Evolutionary conservation across 53 echinoderm and acorn worm genomes (phyloP).

Genomic region (Pentamera pediparva): DNA sequence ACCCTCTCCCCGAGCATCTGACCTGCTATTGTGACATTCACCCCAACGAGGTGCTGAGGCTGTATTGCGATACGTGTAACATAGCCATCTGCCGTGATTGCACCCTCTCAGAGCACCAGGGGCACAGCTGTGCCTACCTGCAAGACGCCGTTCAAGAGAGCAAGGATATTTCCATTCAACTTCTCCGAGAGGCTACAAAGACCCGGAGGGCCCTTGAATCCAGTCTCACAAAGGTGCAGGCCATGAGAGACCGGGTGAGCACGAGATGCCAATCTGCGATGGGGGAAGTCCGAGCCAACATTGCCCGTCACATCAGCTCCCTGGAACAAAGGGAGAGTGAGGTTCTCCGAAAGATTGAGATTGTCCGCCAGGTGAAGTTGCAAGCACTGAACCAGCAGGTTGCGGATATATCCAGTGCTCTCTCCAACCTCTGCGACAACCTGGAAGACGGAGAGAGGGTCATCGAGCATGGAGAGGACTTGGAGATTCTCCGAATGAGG

Average conservation of each 20-base stretch:
- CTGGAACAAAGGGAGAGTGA: constrained; percentile 94
- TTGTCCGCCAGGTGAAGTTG: constrained; percentile 88
- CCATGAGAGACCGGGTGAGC: constrained; percentile 86
- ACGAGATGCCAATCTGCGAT: constrained; percentile 74
- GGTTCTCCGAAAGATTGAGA: constrained; percentile 81
- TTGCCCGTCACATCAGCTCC: constrained; percentile 78
- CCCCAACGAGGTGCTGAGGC: constrained; percentile 73
- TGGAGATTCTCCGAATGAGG: constrained; percentile 89
- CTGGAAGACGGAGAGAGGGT: constrained; percentile 79
- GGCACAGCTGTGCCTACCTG: constrained; percentile 92
- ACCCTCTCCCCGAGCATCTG: constrained; percentile 66
- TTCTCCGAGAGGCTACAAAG: constrained; percentile 82
- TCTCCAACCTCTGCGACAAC: constrained; percentile 66
- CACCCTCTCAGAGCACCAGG: constrained; percentile 91
- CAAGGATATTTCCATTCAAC: constrained; percentile 64
- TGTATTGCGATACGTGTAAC: constrained; percentile 93
- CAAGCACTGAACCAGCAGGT: constrained; percentile 78
- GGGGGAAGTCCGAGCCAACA: constrained; percentile 76
- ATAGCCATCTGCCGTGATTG: constrained; percentile 95
- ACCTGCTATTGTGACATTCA: constrained; percentile 90
- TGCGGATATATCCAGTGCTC: constrained; percentile 76
- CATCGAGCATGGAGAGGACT: constrained; percentile 78
- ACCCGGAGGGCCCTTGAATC: constrained; percentile 77
- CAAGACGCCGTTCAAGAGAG: constrained; percentile 98
- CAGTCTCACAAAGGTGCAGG: constrained; percentile 65